Evolutionary conservation across 2,797 vertebrate species (phyloP), one percentile per base, ranked within the genome.

Genomic region (Leptoclinus maculatus): DNA sequence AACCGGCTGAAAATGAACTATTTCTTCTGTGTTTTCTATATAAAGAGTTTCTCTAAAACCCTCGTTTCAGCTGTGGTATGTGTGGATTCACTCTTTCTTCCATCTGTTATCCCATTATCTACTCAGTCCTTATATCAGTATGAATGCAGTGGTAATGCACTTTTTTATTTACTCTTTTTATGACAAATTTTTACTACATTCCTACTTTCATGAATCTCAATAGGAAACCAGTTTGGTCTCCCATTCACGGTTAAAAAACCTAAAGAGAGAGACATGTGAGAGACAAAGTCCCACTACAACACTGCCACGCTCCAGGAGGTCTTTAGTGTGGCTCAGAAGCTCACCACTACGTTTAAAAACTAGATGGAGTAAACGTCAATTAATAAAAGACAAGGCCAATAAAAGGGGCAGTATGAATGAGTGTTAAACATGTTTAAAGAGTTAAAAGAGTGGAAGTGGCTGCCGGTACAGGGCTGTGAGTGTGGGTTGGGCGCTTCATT

Each of bases 1-100:
- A 76, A 60, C 70, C 76, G 71, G 9, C 19, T 39, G 56, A 38
- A 60, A n/a, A 71, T 19, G 7, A 53, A 49, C 57, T 41, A 67
- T 69, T 75, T 49, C n/a, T 66, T 41, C 64, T n/a, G n/a, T 45
- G 71, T 43, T 34, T 51, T 66, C 39, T 29, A 19, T 38, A 34
- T 49, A 13, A 38, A 27, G 32, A 12, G 25, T 38, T 36, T 51
- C 49, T 71, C 14, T 32, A 13, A 53, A 5, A 38, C 51, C 65
- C 51, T 57, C 9, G 19, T 56, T 71, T 69, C 41, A 71, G 29
- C 16, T 34, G 45, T 38, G 17, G 4, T n/a, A 5, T 49, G 25
- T 68, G 53, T 53, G 16, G 58, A 47, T 57, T 36, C 19, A 19
- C 5, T 34, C 16, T 58, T 47, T 43, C 34, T 43, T 13, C 7